phyloP scores from a whole-genome alignment of 2,888 invertebrate species.

The Lasioglossum villosulum region DNA sequence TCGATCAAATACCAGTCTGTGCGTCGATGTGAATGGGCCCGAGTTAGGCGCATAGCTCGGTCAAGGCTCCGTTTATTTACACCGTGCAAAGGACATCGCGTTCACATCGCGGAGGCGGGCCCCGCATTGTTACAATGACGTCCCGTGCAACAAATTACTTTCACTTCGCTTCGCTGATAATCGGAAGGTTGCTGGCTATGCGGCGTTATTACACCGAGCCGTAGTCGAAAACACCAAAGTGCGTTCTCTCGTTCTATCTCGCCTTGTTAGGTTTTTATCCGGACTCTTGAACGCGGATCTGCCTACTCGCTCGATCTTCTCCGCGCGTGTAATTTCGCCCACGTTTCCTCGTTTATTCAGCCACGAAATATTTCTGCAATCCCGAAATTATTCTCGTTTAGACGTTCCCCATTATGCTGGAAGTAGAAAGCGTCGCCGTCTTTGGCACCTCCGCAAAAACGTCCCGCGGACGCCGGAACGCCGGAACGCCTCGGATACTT shows the following conservation, averaged over 20 bases:
- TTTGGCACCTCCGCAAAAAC: neutral
- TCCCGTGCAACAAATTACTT: conserved; percentile 64
- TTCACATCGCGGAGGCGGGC: conserved; percentile 66
- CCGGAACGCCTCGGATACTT: neutral
- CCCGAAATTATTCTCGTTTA: neutral
- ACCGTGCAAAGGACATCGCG: conserved; percentile 72
- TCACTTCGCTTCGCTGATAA: conserved; percentile 63
- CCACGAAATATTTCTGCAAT: neutral
- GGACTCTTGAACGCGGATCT: neutral
- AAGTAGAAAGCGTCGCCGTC: neutral
- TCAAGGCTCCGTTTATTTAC: conserved; percentile 74
- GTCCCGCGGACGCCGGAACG: too few relatives aligned
- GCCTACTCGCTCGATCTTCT: neutral
- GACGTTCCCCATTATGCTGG: neutral
- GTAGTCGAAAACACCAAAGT: neutral
- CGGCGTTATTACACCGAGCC: neutral
- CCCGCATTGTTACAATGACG: conserved; percentile 54
- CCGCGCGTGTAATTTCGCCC: neutral
- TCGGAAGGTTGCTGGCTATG: conserved; percentile 19
- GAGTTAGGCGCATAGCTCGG: conserved; percentile 59
- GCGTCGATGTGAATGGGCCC: conserved; percentile 46
- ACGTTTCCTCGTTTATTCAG: neutral
- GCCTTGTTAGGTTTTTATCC: neutral
- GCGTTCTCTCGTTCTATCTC: neutral
- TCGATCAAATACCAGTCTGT: too few relatives aligned